A percentile compares a stretch with the other conserved stretches of the same genome.
Evolutionary conservation across 2,888 invertebrate genomes (phyloP).

Genomic region (Nasonia oneida): DNA sequence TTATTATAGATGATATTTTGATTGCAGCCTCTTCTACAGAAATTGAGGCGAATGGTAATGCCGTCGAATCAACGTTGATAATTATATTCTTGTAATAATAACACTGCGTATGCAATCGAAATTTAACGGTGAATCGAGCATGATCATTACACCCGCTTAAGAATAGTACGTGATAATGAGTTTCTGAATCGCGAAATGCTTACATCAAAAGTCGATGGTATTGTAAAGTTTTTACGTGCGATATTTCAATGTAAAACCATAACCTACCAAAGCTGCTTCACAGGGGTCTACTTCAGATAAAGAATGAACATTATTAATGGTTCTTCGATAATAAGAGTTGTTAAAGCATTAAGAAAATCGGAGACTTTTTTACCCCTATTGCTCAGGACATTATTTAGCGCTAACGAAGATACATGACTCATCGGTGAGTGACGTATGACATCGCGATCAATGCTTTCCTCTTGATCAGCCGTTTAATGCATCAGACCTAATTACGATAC

Average conservation of each 20-base stretch:
- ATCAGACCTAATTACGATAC: background rate
- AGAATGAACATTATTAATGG: background rate
- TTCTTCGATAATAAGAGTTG: background rate
- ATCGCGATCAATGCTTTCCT: background rate
- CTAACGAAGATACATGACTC: slow-evolving; percentile 28
- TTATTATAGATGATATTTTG: background rate
- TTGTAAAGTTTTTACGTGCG: too few relatives aligned
- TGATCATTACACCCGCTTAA: too few relatives aligned
- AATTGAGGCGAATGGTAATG: background rate
- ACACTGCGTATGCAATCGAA: too few relatives aligned
- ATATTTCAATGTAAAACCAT: too few relatives aligned
- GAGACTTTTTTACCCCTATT: slow-evolving; percentile 10
- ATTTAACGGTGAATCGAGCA: too few relatives aligned
- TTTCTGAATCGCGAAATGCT: background rate
- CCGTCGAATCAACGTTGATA: too few relatives aligned
- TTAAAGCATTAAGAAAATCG: background rate
- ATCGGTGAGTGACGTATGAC: background rate
- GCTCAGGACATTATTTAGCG: background rate
- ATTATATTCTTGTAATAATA: too few relatives aligned
- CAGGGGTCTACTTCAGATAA: slow-evolving; percentile 22
- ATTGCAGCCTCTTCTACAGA: background rate
- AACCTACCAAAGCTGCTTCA: background rate
- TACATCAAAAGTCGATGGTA: too few relatives aligned
- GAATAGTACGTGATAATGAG: background rate
- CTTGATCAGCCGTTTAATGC: background rate